phyloP scores from a whole-genome alignment of 1,140 invertebrate species.

The Tetragnatha versicolor region DNA sequence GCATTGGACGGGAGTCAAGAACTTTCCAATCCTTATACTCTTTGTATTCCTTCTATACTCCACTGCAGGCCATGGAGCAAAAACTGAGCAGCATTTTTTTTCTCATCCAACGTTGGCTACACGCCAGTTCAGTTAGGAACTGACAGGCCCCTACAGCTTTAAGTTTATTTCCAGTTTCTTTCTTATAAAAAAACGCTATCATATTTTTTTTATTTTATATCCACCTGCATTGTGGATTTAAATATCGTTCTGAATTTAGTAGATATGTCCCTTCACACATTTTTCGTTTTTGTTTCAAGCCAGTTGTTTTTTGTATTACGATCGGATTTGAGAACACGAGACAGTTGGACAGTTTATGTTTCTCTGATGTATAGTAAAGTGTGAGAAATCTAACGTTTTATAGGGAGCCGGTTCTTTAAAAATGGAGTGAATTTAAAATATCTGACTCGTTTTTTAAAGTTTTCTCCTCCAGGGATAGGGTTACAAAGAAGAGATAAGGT shows the following conservation, averaged over 20 bases:
- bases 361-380: background rate
- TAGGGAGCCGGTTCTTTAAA: background rate
- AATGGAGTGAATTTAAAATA: too few relatives aligned
- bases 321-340: background rate
- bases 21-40: constrained; percentile 11
- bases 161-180: constrained; percentile 27
- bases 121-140: constrained; percentile 14
- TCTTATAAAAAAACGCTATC: background rate
- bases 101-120: background rate
- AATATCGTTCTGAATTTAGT: constrained; percentile 6
- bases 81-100: background rate
- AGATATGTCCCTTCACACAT: background rate
- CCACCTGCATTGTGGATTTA: background rate
- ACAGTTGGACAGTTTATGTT: background rate
- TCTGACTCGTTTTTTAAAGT: too few relatives aligned
- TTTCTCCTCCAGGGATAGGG: too few relatives aligned
- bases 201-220: background rate
- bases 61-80: background rate
- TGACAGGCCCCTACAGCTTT: constrained; percentile 21
- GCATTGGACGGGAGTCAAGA: constrained; percentile 32
- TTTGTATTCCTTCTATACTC: constrained; percentile 2
- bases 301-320: background rate
- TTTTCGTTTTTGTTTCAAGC: background rate
- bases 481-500: too few relatives aligned
- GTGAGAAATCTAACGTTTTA: background rate